Base-by-base conservation (phyloP, 1,140 invertebrate species). In the Vollenhovia emeryi region DNA sequence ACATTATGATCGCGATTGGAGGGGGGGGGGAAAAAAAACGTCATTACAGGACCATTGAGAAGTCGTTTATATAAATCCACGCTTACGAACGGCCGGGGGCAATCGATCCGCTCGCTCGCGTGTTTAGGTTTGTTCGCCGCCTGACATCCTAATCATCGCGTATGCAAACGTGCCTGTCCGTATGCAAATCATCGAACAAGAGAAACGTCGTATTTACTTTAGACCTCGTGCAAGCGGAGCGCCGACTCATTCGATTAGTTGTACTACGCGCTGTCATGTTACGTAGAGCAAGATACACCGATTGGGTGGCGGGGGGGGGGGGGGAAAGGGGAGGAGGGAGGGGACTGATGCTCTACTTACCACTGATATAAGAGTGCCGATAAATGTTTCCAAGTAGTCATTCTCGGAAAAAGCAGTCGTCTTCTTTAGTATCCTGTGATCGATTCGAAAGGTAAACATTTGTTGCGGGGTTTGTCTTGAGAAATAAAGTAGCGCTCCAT, bases 241-340 rank as follows among this genome's bases (percentile, higher is more conserved):
- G 48, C 36, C 57, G 52, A 69, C 66, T 78, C 82, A 79, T 88
- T 73, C 80, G 30, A 88, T 85, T 80, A 74, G 50, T 82, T 45
- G 66, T 73, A 80, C 33, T 57, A 80, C 50, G 64, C 50, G 66
- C 66, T 82, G 78, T 82, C 66, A 59, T 71, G 66, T 50, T 57
- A 82, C 50, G 48, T 8, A 30, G 13, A 21, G 36, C 18, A 21
- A 80, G 78, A 71, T 55, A 55, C n/a, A 71, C 48, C n/a, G n/a
- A n/a, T n/a, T n/a, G n/a, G n/a, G n/a, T n/a, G n/a, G n/a, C n/a
- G n/a, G n/a, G n/a, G n/a, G n/a, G n/a, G n/a, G n/a, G n/a, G n/a
- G n/a, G n/a, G n/a, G n/a, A n/a, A n/a, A n/a, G n/a, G n/a, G n/a
- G n/a, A n/a, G n/a, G n/a, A n/a, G n/a, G 36, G 48, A 18, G 43